Evolutionary conservation across 1,140 invertebrate species (phyloP).

Genomic region (Cotesia chilonis): DNA sequence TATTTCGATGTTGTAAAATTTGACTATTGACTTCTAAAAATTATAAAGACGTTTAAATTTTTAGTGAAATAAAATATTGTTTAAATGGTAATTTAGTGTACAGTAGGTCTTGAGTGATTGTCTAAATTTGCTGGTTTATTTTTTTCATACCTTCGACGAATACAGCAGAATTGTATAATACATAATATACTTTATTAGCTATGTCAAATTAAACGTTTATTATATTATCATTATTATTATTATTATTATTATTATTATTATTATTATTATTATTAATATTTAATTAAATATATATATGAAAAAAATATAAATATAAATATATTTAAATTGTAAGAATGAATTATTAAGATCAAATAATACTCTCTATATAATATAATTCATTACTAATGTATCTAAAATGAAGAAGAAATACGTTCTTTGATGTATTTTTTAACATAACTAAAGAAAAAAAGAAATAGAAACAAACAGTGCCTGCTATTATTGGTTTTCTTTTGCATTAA

Average conservation of each 20-base stretch:
- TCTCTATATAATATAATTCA: constrained; percentile 2
- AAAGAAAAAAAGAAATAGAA: no score
- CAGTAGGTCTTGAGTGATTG: constrained; percentile 6
- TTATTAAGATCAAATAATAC: constrained; percentile 7
- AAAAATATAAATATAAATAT: background rate
- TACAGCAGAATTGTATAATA: constrained; percentile 1
- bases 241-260: no score
- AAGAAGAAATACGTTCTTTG: background rate
- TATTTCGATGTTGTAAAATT: no score
- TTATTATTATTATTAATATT: no score
- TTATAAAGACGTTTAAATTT: background rate
- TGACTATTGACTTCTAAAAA: background rate
- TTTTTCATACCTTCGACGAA: constrained; percentile 9
- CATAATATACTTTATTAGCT: background rate
- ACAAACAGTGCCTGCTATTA: no score
- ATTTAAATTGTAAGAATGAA: background rate
- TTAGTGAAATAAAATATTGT: no score
- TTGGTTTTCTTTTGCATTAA: no score
- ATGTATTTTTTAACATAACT: constrained; percentile 3
- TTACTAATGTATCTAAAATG: background rate
- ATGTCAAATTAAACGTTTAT: background rate
- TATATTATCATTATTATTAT: constrained; percentile 6
- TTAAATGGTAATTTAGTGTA: background rate
- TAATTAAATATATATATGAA: no score
- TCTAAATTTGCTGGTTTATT: constrained; percentile 2